These are phyloP conservation scores for Caenorhabditis becei DNA, from an alignment of 2,888 invertebrate species.

Conservation along the genomic window DNA sequence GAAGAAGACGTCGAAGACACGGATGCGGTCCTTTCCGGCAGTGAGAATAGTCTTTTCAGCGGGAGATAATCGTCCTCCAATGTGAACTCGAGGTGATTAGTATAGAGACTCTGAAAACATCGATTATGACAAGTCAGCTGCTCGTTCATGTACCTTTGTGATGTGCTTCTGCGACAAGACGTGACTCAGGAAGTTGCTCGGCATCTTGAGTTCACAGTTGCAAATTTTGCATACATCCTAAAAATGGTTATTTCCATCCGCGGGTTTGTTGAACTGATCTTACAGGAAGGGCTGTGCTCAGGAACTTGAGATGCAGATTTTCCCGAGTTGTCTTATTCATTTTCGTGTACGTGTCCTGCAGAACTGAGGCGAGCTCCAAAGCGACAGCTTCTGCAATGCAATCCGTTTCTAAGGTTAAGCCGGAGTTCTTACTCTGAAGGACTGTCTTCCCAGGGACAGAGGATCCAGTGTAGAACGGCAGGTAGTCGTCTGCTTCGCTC, in stretches of 20 bases:
- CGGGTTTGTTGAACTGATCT: too few species aligned
- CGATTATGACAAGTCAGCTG: neutral
- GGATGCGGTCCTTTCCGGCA: neutral
- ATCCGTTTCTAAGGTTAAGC: neutral
- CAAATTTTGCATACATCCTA: constrained; percentile 5
- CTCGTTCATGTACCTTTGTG: neutral
- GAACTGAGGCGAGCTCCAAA: neutral
- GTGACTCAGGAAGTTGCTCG: constrained; percentile 18
- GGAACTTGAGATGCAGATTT: too few species aligned
- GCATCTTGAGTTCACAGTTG: neutral
- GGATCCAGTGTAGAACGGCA: constrained; percentile 16
- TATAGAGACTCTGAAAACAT: too few species aligned
- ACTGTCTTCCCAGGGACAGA: neutral
- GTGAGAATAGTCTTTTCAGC: neutral
- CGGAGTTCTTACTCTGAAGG: neutral
- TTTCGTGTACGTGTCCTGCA: neutral
- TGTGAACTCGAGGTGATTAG: neutral
- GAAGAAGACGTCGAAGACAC: too few species aligned
- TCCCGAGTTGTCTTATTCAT: neutral
- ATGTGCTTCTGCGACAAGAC: constrained; percentile 18
- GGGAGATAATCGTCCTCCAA: constrained; percentile 4
- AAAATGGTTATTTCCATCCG: neutral
- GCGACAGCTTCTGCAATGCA: neutral
- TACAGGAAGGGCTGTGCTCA: too few species aligned
- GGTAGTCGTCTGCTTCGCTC: neutral